A percentile compares a stretch with the other conserved stretches of the same genome.
These are phyloP conservation scores for Micromussa lordhowensis DNA, from an alignment of 92 coral and sea anemone genomes.

Conservation along the genomic window DNA sequence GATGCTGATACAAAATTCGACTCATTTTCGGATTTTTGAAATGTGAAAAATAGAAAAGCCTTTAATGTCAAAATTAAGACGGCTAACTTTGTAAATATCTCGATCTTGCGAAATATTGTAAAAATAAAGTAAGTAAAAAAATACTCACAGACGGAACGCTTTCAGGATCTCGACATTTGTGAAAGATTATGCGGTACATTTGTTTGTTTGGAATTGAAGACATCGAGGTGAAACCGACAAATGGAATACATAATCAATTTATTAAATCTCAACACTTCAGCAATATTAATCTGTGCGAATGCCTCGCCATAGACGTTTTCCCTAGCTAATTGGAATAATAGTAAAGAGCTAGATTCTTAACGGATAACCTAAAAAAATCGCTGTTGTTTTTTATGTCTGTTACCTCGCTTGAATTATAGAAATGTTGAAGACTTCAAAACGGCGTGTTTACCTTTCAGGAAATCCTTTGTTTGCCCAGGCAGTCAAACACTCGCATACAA, in stretches of 20 bases:
- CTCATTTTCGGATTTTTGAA: not conserved
- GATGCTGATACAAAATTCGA: not conserved
- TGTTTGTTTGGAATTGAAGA: not conserved
- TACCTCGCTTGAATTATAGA: not conserved
- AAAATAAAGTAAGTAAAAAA: too few relatives aligned
- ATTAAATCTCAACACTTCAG: not conserved
- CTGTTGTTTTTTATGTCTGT: not conserved
- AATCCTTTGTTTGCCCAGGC: constrained; percentile 27
- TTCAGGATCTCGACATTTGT: not conserved
- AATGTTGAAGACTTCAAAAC: not conserved
- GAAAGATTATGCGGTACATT: not conserved
- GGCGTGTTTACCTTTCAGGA: constrained; percentile 13
- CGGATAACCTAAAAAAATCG: not conserved
- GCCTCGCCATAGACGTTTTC: not conserved
- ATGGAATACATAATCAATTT: not conserved
- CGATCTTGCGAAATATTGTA: not conserved
- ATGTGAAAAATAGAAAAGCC: not conserved
- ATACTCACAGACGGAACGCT: not conserved
- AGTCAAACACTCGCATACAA: constrained; percentile 21
- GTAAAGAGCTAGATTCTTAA: not conserved
- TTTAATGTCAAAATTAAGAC: not conserved
- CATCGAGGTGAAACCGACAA: not conserved
- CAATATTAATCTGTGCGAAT: not conserved
- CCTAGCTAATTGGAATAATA: not conserved
- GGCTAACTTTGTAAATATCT: not conserved